These are phyloP conservation scores for Sebastes oblongus DNA, from an alignment of 2,797 vertebrate species.

Conservation along the genomic window DNA sequence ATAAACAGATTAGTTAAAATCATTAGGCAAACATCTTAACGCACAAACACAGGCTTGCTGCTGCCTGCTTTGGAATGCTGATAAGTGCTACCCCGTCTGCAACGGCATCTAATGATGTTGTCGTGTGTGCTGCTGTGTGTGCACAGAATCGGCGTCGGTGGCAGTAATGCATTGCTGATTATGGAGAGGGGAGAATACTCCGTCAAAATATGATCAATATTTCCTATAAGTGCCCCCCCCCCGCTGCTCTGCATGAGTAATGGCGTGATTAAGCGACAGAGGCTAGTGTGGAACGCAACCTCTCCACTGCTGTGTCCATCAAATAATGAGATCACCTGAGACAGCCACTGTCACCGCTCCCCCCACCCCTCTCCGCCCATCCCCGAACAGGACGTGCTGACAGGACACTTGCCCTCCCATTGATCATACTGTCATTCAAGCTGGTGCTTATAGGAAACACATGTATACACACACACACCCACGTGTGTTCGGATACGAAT, in stretches of 20 bases:
- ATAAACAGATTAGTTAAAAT: conserved; percentile 82
- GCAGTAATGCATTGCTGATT: conserved; percentile 66
- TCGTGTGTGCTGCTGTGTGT: conserved; percentile 15
- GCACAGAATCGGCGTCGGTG: conserved; percentile 14
- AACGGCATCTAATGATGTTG: conserved; percentile 53
- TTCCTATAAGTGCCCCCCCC: conserved; percentile 63
- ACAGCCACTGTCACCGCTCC: conserved; percentile 52
- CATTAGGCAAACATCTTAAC: conserved; percentile 79
- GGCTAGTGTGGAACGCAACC: conserved; percentile 54
- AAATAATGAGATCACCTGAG: conserved; percentile 80
- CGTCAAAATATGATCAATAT: conserved; percentile 81
- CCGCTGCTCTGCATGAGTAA: conserved; percentile 71
- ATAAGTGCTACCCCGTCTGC: conserved; percentile 64
- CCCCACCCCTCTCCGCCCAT: not conserved
- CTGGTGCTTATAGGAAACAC: conserved; percentile 21
- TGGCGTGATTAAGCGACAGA: conserved; percentile 66
- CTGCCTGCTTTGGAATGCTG: conserved; percentile 68
- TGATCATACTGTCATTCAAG: conserved; percentile 74
- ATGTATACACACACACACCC: conserved; percentile 10
- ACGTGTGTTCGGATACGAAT: not conserved
- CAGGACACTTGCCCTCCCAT: conserved; percentile 74
- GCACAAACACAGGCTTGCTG: conserved; percentile 47
- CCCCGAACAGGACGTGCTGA: conserved; percentile 69
- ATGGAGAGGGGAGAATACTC: conserved; percentile 73
- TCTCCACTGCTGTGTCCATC: conserved; percentile 72